phyloP scores from a whole-genome alignment of 2,888 invertebrate species.

The Pachymerium ferrugineum region DNA sequence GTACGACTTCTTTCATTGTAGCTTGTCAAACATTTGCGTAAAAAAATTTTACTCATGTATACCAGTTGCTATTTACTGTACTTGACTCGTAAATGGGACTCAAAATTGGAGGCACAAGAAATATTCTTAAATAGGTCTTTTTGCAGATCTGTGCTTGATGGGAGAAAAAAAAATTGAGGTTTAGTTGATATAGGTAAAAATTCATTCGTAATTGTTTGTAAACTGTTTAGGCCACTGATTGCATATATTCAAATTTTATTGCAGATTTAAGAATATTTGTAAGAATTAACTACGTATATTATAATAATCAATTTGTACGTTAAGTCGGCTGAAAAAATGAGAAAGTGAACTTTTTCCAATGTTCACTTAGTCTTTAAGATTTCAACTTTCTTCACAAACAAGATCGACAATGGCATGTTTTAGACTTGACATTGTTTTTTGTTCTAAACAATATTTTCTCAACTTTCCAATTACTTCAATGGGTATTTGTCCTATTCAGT shows the following conservation, averaged over 20 bases:
- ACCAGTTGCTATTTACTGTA: conserved; percentile 15
- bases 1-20: conserved; percentile 1
- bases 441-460: too few species aligned
- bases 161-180: not conserved
- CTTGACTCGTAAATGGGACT: conserved; percentile 5
- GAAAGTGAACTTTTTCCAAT: not conserved
- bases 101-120: not conserved
- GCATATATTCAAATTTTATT: too few species aligned
- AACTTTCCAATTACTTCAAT: not conserved
- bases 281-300: conserved; percentile 15
- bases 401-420: conserved; percentile 19
- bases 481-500: not conserved
- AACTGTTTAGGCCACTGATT: not conserved
- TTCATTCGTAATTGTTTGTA: not conserved
- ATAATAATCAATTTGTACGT: not conserved
- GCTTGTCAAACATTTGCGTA: conserved; percentile 8
- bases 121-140: not conserved
- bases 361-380: not conserved
- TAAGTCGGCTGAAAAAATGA: not conserved
- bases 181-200: not conserved
- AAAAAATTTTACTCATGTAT: conserved; percentile 18
- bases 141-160: not conserved
- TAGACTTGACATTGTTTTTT: too few species aligned
- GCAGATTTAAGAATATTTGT: not conserved
- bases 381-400: not conserved